These are phyloP conservation scores for Cliona cf. orientalis DNA, from an alignment of 37 sponge, comb jelly and placozoan species.

Conservation along the genomic window DNA sequence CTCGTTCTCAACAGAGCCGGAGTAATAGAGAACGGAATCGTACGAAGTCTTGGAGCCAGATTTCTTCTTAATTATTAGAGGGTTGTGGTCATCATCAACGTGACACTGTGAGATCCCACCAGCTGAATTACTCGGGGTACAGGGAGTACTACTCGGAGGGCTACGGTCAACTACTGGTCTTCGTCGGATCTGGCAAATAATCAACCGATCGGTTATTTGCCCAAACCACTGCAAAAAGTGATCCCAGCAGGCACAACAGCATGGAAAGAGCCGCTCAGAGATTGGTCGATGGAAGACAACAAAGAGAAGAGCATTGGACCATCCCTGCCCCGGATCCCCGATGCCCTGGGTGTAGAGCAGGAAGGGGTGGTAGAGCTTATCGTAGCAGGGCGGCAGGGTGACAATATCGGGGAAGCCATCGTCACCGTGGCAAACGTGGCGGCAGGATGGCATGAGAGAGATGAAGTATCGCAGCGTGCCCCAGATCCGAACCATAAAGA, in stretches of 20 bases:
- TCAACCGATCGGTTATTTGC: neutral
- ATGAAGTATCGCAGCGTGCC: slow-evolving; percentile 66
- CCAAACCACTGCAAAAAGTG: neutral
- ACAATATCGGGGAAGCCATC: neutral
- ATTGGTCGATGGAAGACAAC: slow-evolving; percentile 40
- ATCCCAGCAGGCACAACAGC: neutral
- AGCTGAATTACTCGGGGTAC: too few species aligned
- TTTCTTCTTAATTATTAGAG: too few species aligned
- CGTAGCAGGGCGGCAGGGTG: neutral
- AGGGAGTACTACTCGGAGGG: too few species aligned
- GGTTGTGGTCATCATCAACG: too few species aligned
- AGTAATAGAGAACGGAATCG: too few species aligned
- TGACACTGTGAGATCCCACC: too few species aligned
- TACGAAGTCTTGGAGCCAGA: too few species aligned
- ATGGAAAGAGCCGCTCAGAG: slow-evolving; percentile 30
- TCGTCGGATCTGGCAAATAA: too few species aligned
- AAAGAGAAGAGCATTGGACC: slow-evolving; percentile 70
- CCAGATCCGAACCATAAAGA: slow-evolving; percentile 63
- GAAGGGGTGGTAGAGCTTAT: slow-evolving; percentile 4
- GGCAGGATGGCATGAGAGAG: slow-evolving; percentile 7
- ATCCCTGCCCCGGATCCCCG: slow-evolving; percentile 70
- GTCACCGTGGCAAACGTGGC: neutral
- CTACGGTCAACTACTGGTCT: too few species aligned
- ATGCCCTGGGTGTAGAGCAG: slow-evolving; percentile 37
- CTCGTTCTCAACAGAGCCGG: too few species aligned